These are phyloP conservation scores for Oncopeltus fasciatus DNA, from an alignment of 1,140 invertebrate species.

Conservation along the genomic window DNA sequence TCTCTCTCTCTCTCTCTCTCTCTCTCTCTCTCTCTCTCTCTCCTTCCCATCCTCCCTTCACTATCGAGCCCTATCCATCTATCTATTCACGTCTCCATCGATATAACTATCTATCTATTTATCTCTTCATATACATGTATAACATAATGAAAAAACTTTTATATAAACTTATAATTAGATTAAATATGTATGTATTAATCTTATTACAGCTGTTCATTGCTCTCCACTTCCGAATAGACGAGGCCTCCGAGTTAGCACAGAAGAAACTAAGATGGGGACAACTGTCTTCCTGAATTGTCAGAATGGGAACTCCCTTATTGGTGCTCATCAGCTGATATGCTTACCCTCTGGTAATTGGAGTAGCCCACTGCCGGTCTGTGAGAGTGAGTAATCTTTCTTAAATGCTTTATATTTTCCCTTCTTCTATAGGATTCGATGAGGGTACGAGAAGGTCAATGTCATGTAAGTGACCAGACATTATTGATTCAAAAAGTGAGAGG, in stretches of 20 bases:
- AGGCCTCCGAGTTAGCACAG: conserved; percentile 51
- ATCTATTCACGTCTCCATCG: neutral
- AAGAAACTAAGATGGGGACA: conserved; percentile 56
- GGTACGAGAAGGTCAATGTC: too few relatives aligned
- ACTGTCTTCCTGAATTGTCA: conserved; percentile 57
- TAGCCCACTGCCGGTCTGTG: conserved; percentile 59
- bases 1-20: too few relatives aligned
- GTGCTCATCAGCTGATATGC: conserved; percentile 53
- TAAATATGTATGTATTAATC: too few relatives aligned
- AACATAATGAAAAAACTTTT: too few relatives aligned
- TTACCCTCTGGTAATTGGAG: conserved; percentile 73
- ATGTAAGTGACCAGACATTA: too few relatives aligned
- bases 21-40: neutral
- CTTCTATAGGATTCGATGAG: too few relatives aligned
- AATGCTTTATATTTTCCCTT: too few relatives aligned
- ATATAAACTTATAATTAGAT: too few relatives aligned
- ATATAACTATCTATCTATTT: neutral
- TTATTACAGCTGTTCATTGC: conserved; percentile 51
- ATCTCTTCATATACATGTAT: too few relatives aligned
- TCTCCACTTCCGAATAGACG: conserved; percentile 47
- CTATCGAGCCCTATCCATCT: neutral
- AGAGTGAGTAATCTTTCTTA: conserved; percentile 40
- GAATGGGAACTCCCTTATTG: conserved; percentile 68
- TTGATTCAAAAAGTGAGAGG: too few relatives aligned
- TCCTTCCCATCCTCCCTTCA: neutral